Base-by-base conservation (phyloP, 2,888 invertebrate genomes). In the Tortricodes alternella region DNA sequence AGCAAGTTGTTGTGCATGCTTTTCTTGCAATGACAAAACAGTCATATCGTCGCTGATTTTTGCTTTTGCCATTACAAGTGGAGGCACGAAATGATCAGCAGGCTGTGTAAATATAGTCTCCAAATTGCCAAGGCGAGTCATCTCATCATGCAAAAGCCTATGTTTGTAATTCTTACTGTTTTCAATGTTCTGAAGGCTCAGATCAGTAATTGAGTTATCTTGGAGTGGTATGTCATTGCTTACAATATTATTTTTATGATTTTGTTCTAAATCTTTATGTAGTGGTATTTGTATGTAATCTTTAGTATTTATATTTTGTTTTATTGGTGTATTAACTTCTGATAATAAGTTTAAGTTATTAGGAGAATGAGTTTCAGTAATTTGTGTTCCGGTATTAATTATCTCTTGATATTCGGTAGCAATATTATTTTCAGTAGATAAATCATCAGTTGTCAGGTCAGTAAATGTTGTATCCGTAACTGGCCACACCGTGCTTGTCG, bases 51-150 rank as follows among this genome's bases (percentile, higher is more conserved):
- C 83, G 62, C 85, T 86, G 19, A 89, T 76, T 74, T 84, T 91
- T 46, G 91, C 85, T 63, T 90, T 91, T 19, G 91, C 91, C 88
- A 91, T 91, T 2, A 91, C 91, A 21, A 91, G 64, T 2, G 91
- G 91, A 3, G 91, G 91, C 19, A 91, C 80, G 64, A 91, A 91
- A 63, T 91, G 91, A 63, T 91, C 91, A 7, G 90, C 85, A 2
- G 90, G 85, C 65, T 89, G 91, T 6, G 85, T 89, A 64, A 89
- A 91, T 67, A 91, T 88, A 38, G 80, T 88, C 67, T 90, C 88
- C 46, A 85, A 76, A 59, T 85, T 88, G n/a, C 85, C 88, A 44
- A 81, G 76, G 23, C 85, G 75, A 0, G 89, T 86, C 34, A 89
- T 75, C 67, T 89, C 87, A 58, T 88, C 87, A 24, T 90, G 89